A percentile compares a stretch with the other conserved stretches of the same genome.
Evolutionary conservation across 2,888 invertebrate genomes (phyloP).

Genomic region (Drosophila peninsularis): DNA sequence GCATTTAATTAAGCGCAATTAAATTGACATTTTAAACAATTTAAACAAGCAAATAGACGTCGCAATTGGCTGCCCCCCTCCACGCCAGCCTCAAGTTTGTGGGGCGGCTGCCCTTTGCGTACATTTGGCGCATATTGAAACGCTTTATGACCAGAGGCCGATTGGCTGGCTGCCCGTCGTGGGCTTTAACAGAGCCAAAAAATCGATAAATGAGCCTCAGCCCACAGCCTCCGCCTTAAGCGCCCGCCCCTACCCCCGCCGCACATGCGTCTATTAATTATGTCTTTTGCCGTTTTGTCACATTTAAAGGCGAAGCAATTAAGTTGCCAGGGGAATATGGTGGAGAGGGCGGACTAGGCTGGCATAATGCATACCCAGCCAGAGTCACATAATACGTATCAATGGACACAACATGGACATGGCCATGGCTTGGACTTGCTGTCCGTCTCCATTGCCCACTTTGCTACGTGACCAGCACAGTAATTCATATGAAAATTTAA

Average conservation of each 20-base stretch:
- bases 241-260: neutral
- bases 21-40: conserved; percentile 82
- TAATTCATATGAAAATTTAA: conserved; percentile 79
- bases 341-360: neutral
- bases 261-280: conserved; percentile 68
- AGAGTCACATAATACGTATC: conserved; percentile 77
- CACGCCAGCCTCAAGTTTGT: conserved; percentile 1
- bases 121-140: conserved; percentile 69
- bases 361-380: conserved; percentile 56
- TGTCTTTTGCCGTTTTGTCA: conserved; percentile 79
- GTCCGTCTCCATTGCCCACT: conserved; percentile 34
- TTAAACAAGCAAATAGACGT: conserved; percentile 73
- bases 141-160: conserved; percentile 77
- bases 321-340: conserved; percentile 40
- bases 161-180: conserved; percentile 41
- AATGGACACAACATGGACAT: conserved; percentile 66
- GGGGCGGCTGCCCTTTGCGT: conserved; percentile 30
- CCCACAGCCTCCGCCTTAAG: neutral
- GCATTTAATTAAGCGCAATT: conserved; percentile 81
- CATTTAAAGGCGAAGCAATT: conserved; percentile 77
- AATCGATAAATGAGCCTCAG: conserved; percentile 60
- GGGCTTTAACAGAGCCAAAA: conserved; percentile 47
- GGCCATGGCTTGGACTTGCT: conserved; percentile 27
- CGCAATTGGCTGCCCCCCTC: conserved; percentile 31
- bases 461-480: conserved; percentile 75